Evolutionary conservation across 2,888 invertebrate species (phyloP), one percentile per base, ranked within the genome.

Genomic region (Cataglyphis albicans): DNA sequence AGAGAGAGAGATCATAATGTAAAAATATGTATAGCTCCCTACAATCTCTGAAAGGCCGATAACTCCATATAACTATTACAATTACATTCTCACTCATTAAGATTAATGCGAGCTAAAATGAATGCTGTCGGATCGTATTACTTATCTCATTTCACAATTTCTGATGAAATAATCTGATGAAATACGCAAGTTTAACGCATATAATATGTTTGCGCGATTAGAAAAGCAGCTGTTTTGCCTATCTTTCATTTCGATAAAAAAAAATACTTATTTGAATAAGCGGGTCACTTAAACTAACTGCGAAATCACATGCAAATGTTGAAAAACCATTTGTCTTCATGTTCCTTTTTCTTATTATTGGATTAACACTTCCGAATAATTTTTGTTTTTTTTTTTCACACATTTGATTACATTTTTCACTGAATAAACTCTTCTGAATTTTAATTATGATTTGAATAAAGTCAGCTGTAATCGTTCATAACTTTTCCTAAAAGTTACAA

Each of bases 51-150:
- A n/a, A 6, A 74, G 48, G 63, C 21, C 74, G 48, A 63, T 48
- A 48, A 48, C 32, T 74, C 74, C 63, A 74, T 74, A 63, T 44
- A 44, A 44, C 32, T 63, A 63, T 74, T 74, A 74, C 44, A 63
- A 32, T 73, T 44, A 61, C 15, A 21, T 21, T 32, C 10, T 32
- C 48, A 25, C 35, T 48, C 21, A 21, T 63, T 63, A 63, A 63
- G 21, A 74, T 48, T 48, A 63, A 74, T 61, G 5, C 21, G n/a
- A 74, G 44, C 21, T 61, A 5, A 61, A 61, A 61, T 63, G 32
- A 61, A 15, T n/a, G 44, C 44, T 74, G 32, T 32, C 44, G 61
- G 15, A 63, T 15, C 32, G 32, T 48, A 74, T 59, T 59, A 41
- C 38, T 12, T 41, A 61, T 55, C 32, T 52, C 32, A 44, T 48